Percentiles rank a stretch among this genome's conserved stretches.
These are phyloP conservation scores for Eolophus roseicapilla DNA, from an alignment of 2,113 vertebrate species.

Conservation along the genomic window DNA sequence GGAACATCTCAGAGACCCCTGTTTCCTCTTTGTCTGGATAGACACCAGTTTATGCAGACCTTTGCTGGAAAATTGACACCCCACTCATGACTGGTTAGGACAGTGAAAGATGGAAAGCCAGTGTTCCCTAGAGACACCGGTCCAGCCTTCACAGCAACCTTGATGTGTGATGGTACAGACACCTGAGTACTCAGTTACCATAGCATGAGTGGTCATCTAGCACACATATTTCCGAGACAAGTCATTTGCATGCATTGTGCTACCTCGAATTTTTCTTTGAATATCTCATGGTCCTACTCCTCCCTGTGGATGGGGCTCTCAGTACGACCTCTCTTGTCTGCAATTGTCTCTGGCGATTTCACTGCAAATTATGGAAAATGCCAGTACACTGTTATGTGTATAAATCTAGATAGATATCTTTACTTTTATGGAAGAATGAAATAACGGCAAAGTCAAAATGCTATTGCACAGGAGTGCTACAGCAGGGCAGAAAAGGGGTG, in stretches of 20 bases:
- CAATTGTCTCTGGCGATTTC: neutral
- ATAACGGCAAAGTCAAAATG: neutral
- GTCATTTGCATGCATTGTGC: neutral
- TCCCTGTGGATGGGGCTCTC: neutral
- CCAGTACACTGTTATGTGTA: fast-evolving
- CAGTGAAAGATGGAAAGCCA: neutral
- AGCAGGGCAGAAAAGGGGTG: neutral
- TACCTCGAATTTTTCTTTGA: neutral
- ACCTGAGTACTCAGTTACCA: neutral
- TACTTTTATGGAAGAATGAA: neutral
- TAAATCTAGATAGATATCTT: neutral
- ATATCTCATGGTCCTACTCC: neutral
- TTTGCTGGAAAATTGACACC: neutral
- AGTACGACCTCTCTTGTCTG: fast-evolving
- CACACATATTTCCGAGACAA: neutral
- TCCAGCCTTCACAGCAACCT: neutral
- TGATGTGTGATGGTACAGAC: neutral
- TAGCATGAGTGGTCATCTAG: neutral
- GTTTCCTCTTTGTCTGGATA: neutral
- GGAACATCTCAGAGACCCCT: neutral
- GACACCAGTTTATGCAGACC: neutral
- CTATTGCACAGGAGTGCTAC: neutral
- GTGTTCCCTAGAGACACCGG: neutral
- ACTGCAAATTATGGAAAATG: neutral
- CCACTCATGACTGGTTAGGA: neutral